Conservation (phyloP, 2,797 vertebrate species). For the Siniperca undulata region DNA sequence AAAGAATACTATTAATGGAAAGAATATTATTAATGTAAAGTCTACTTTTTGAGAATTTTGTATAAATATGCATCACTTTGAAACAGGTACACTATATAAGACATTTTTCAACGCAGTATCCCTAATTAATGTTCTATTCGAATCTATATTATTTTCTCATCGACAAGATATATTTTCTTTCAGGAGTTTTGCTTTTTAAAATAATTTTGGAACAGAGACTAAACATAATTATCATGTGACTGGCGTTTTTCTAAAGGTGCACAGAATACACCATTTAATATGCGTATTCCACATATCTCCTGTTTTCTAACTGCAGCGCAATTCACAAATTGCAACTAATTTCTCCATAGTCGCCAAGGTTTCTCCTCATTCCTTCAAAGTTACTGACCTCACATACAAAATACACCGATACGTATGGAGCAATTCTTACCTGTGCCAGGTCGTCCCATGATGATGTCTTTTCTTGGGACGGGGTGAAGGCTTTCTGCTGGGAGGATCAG, state of each 20-base stretch:
- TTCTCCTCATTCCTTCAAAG: conserved; percentile 2
- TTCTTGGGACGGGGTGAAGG: conserved; percentile 91
- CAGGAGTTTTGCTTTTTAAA: not conserved
- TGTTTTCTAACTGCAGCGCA: conserved; percentile 4
- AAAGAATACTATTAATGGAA: not conserved
- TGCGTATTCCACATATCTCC: not conserved
- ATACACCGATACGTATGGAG: conserved; percentile 23
- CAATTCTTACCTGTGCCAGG: conserved; percentile 92
- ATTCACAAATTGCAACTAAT: not conserved
- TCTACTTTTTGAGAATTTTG: not conserved
- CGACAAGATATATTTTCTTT: not conserved
- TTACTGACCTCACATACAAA: conserved; percentile 23
- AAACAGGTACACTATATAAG: not conserved
- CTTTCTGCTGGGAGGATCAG: conserved; percentile 92
- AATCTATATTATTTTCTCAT: conserved; percentile 20
- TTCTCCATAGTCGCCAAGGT: not conserved
- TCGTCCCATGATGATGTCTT: conserved; percentile 95
- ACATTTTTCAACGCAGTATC: conserved; percentile 3
- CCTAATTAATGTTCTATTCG: conserved; percentile 4
- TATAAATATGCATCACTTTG: conserved; percentile 17
- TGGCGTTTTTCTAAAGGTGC: not conserved
- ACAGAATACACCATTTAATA: not conserved
- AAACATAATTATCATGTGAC: not conserved
- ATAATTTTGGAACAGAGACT: not conserved
- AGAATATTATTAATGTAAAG: not conserved